Evolutionary conservation across 2,888 invertebrate species (phyloP), one percentile per base, ranked within the genome.

Genomic region (Drosophila mercatorum): DNA sequence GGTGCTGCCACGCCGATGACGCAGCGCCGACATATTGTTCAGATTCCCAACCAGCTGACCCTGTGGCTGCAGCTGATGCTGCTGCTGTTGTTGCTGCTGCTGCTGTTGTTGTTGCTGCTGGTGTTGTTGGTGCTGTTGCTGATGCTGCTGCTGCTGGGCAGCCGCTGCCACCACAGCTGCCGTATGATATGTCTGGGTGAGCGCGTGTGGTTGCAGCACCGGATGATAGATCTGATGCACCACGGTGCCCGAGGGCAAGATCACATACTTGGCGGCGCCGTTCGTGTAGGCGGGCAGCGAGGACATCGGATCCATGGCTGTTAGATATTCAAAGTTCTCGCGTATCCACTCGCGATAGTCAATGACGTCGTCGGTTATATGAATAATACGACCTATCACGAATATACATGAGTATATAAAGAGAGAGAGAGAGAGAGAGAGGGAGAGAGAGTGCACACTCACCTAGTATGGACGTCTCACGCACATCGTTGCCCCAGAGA

Each of bases 301-400:
- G 5, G 92, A 86, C 66, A 90, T 88, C 60, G 91, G 88, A 47
- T 89, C 85, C 57, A 91, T 84, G 60, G 91, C 78, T 51, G 91
- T 89, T 64, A 91, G 84, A 80, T 92, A 91, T 62, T 92, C 93
- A 80, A 92, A 93, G 64, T 91, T 92, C 49, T 93, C 92, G 55
- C 92, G 91, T 70, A 93, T 93, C 93, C 93, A 93, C 78, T 93
- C 92, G 59, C 93, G 92, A 92, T 95, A 95, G 92, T 95, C 94
- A 89, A 95, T 94, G 89, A 99, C 98, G 93, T 98, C 97, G 93
- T 98, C 98, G 51, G 98, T 98, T 67, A 99, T 96, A 88, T 97
- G 95, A 88, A 99, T 95, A 83, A 99, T 97, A 88, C 98, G 96
- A 44, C 98, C 98, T 91, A 46, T 2, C 2, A 46, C 2, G 6